Percentiles rank a stretch among this genome's conserved stretches.
Conservation (phyloP, 2,113 vertebrate genomes). For the Corythaixoides concolor region DNA sequence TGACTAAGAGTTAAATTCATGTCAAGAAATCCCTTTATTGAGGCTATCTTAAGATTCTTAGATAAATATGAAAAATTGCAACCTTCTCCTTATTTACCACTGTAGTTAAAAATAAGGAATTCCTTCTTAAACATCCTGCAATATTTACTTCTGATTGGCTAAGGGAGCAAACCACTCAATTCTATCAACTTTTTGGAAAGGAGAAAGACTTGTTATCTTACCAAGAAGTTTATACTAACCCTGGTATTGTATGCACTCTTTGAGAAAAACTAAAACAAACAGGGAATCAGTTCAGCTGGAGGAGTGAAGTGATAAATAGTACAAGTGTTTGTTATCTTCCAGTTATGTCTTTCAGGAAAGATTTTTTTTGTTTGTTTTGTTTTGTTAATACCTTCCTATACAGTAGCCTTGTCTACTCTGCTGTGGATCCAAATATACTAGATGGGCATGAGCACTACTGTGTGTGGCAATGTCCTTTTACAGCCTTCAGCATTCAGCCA, state of each 20-base stretch:
- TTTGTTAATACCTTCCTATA: background rate
- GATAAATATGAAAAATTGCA: background rate
- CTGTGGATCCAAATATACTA: background rate
- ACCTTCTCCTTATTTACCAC: background rate
- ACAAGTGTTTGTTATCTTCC: background rate
- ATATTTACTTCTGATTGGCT: background rate
- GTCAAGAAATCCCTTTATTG: background rate
- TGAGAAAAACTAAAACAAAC: background rate
- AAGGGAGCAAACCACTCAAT: background rate
- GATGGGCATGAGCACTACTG: fast-evolving
- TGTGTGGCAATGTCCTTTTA: background rate
- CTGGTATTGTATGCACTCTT: background rate
- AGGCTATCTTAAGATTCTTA: background rate
- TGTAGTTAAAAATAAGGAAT: background rate
- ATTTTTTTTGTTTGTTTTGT: no score
- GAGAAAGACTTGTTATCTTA: background rate
- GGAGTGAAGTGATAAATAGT: background rate
- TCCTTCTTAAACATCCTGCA: background rate
- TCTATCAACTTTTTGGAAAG: background rate
- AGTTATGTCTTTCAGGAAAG: background rate
- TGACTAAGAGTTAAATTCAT: background rate
- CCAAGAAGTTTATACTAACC: background rate
- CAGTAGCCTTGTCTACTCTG: background rate
- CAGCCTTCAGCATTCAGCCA: background rate
- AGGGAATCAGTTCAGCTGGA: background rate